These are phyloP conservation scores for Acronicta leporina DNA, from an alignment of 2,888 invertebrate species.

Conservation along the genomic window DNA sequence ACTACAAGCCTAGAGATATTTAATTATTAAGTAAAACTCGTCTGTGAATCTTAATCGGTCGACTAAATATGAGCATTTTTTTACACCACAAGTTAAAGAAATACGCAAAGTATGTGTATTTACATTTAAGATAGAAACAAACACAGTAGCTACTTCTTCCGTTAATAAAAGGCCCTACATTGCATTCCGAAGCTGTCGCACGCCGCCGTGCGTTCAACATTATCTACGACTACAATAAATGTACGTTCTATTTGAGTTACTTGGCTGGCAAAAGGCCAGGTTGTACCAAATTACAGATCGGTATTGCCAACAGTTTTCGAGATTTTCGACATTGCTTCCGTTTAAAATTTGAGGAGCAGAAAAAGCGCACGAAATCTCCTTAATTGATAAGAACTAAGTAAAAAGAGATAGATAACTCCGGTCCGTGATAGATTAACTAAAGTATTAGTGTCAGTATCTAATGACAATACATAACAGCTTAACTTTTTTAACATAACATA, in stretches of 20 bases:
- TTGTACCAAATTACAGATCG: slow-evolving; percentile 47
- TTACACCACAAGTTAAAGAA: too few species aligned
- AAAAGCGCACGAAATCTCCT: neutral
- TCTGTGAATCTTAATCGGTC: too few species aligned
- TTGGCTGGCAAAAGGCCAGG: slow-evolving; percentile 62
- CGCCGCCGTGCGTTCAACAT: slow-evolving; percentile 38
- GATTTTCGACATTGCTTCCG: slow-evolving; percentile 27
- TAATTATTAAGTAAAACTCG: too few species aligned
- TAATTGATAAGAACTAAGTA: too few species aligned
- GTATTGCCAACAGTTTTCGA: slow-evolving; percentile 46
- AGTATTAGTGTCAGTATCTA: too few species aligned
- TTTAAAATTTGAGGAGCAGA: slow-evolving; percentile 8
- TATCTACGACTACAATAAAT: slow-evolving; percentile 59
- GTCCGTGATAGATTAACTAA: too few species aligned
- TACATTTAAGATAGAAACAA: slow-evolving; percentile 13
- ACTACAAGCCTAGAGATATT: too few species aligned
- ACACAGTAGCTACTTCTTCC: slow-evolving; percentile 23
- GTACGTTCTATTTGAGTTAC: slow-evolving; percentile 60
- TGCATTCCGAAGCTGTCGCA: slow-evolving; percentile 25
- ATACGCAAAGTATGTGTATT: slow-evolving; percentile 1
- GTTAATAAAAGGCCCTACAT: slow-evolving; percentile 33
- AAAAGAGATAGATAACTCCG: too few species aligned
- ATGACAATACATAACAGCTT: too few species aligned
- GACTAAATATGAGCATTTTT: too few species aligned
- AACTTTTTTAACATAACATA: too few species aligned